Conservation (phyloP, 2,888 invertebrate species). For the Diaphora mendica region DNA sequence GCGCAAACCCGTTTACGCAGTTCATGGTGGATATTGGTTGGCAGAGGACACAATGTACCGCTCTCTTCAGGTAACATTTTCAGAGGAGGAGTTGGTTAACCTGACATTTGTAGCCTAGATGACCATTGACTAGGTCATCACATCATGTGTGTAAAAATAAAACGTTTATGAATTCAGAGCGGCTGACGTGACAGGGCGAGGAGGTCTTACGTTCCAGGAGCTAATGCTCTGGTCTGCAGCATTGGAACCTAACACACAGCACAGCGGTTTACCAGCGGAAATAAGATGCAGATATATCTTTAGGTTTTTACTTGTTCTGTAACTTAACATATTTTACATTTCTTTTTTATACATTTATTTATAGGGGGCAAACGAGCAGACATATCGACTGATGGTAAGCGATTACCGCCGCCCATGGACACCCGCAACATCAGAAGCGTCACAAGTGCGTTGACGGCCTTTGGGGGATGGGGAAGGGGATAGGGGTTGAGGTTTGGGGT, state of each 20-base stretch:
- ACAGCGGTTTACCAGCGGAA: constrained; percentile 89
- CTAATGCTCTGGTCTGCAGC: constrained; percentile 88
- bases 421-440: too few relatives aligned
- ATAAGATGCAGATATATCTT: constrained; percentile 90
- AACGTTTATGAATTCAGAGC: constrained; percentile 68
- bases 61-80: constrained; percentile 73
- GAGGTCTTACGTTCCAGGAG: constrained; percentile 86
- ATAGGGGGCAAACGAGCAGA: too few relatives aligned
- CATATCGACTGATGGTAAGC: too few relatives aligned
- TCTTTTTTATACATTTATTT: too few relatives aligned
- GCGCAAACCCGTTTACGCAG: constrained; percentile 80
- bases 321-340: background rate
- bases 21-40: constrained; percentile 87
- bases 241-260: constrained; percentile 88
- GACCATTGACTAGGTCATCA: too few relatives aligned
- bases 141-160: background rate
- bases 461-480: too few relatives aligned
- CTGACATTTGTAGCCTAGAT: background rate
- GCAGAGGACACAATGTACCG: constrained; percentile 73
- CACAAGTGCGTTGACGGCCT: too few relatives aligned
- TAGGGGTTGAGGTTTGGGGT: too few relatives aligned
- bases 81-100: background rate
- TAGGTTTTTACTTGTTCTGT: constrained; percentile 64
- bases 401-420: too few relatives aligned
- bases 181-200: constrained; percentile 83